A percentile compares a stretch with the other conserved stretches of the same genome.
Evolutionary conservation across 1,140 invertebrate genomes (phyloP).

Genomic region (Drosophila rufa): DNA sequence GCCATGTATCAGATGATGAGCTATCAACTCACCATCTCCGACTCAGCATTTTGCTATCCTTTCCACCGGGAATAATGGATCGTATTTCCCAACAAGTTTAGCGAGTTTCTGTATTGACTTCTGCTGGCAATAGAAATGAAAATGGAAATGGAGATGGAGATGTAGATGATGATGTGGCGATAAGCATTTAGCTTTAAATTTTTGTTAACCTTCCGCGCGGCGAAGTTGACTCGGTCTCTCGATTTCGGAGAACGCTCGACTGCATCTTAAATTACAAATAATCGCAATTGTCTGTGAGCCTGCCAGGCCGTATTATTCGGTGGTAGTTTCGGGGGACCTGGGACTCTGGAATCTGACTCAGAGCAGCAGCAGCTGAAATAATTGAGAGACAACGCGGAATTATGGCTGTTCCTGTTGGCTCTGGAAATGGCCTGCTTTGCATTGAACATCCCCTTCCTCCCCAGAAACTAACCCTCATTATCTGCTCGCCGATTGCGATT

Average conservation of each 20-base stretch:
- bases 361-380: slow-evolving; percentile 78
- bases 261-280: slow-evolving; percentile 85
- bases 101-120: slow-evolving; percentile 80
- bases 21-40: slow-evolving; percentile 76
- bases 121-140: slow-evolving; percentile 34
- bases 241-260: slow-evolving; percentile 76
- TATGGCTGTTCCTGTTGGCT: slow-evolving; percentile 48
- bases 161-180: slow-evolving; percentile 43
- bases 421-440: slow-evolving; percentile 57
- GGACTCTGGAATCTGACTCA: slow-evolving; percentile 16
- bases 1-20: slow-evolving; percentile 46
- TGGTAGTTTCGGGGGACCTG: slow-evolving; percentile 21
- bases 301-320: slow-evolving; percentile 21
- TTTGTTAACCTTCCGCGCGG: slow-evolving; percentile 77
- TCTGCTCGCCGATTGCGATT: slow-evolving; percentile 71
- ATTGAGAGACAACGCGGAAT: slow-evolving; percentile 81
- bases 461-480: slow-evolving; percentile 69
- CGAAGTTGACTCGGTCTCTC: slow-evolving; percentile 63
- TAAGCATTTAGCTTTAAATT: slow-evolving; percentile 72
- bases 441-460: slow-evolving; percentile 42
- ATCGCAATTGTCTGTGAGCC: slow-evolving; percentile 74
- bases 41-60: slow-evolving; percentile 11
- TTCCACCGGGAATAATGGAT: slow-evolving; percentile 47
- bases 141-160: slow-evolving; percentile 32
- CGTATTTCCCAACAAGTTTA: slow-evolving; percentile 83